Base-by-base conservation (phyloP, 2,797 vertebrate species). In the Delichon dasypus region DNA sequence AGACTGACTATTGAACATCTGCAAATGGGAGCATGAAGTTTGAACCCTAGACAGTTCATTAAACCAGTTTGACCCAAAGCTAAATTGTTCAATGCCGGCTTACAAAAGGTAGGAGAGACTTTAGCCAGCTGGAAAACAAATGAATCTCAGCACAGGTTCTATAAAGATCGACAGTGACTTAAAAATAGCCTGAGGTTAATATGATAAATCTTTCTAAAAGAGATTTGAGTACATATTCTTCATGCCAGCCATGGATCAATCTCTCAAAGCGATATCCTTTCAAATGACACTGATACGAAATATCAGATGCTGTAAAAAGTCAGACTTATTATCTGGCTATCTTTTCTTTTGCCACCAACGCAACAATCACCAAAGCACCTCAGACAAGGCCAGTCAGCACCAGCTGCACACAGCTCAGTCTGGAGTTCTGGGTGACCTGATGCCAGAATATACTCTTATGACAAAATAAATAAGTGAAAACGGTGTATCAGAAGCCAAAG, bases 201-300 rank as follows among this genome's bases (percentile, higher is more conserved):
- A 98, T 98, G 98, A 98, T 98, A 98, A 98, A 98, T 98, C 98
- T 98, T 97, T 97, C 97, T 97, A 98, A 97, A 97, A 96, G 96
- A 97, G 96, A 98, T 97, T 97, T 98, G 95, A 97, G 96, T 96
- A 96, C 97, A 97, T 97, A 98, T 98, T 98, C 96, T 97, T 98
- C 97, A 97, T 97, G 95, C 96, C 66, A 95, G 81, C 88, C 95
- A 96, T 97, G 96, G 97, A 98, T 97, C 97, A 97, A 97, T 98
- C 95, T 96, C 58, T 2, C 89, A 95, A 96, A 97, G 93, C 40
- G 88, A 97, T 97, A 97, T 90, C 96, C 96, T 97, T 97, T 97
- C 94, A 97, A 96, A 97, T 16, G 84, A 97, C 95, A 95, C 86
- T 91, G 94, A 97, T 97, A 92, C 86, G 96, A 97, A 97, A 96